Evolutionary conservation across 2,888 invertebrate genomes (phyloP).

Genomic region (Tetheella fluctuosa): DNA sequence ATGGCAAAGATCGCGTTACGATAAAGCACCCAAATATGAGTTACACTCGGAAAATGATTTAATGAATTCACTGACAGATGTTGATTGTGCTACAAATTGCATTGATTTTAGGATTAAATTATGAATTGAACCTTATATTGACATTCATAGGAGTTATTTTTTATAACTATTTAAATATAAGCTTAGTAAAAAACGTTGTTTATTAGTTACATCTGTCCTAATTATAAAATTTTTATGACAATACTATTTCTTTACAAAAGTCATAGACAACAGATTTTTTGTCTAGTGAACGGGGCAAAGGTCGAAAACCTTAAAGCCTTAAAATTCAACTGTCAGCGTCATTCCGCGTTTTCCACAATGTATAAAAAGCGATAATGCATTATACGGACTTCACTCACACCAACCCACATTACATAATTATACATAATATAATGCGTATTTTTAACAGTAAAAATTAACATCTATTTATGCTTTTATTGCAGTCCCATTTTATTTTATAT

Average conservation of each 20-base stretch:
- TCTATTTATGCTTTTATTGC: constrained; percentile 69
- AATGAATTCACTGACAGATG: constrained; percentile 40
- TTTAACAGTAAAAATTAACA: constrained; percentile 69
- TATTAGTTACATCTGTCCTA: background rate
- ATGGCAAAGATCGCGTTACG: constrained; percentile 50
- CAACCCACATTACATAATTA: constrained; percentile 63
- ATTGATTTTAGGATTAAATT: constrained; percentile 7
- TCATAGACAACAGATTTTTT: constrained; percentile 30
- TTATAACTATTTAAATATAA: background rate
- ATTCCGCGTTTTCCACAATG: constrained; percentile 35
- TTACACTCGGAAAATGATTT: constrained; percentile 35
- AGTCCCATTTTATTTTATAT: constrained; percentile 51
- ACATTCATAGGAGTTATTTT: background rate
- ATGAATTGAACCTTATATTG: background rate
- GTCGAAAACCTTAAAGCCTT: constrained; percentile 7
- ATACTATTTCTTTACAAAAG: constrained; percentile 22
- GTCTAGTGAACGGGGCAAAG: constrained; percentile 20
- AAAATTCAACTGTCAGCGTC: constrained; percentile 49
- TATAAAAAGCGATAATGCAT: constrained; percentile 64
- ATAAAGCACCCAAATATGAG: constrained; percentile 67
- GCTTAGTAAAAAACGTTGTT: background rate
- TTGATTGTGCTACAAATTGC: constrained; percentile 13
- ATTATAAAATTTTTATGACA: background rate
- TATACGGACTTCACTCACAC: constrained; percentile 68
- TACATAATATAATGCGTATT: constrained; percentile 54